Conservation (phyloP, 2,888 invertebrate genomes). For the Campoletis raptor region DNA sequence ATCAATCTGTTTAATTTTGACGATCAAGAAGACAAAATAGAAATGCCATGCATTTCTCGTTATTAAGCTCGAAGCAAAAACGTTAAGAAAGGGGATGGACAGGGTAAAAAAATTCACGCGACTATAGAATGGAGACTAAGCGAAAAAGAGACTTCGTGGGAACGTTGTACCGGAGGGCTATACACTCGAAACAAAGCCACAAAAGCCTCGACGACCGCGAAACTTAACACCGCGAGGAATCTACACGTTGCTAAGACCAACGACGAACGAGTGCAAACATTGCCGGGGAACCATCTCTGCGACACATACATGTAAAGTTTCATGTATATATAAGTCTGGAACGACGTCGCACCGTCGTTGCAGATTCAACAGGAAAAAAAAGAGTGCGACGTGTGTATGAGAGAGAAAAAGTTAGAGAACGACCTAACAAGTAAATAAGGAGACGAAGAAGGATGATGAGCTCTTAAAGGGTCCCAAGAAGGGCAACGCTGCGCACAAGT, state of each 20-base stretch:
- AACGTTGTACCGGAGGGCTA: constrained; percentile 73
- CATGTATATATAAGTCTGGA: constrained; percentile 21
- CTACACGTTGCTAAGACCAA: constrained; percentile 62
- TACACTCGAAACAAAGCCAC: constrained; percentile 81
- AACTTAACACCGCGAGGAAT: constrained; percentile 81
- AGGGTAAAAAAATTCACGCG: constrained; percentile 40
- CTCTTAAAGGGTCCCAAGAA: constrained; percentile 53
- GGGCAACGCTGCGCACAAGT: constrained; percentile 38
- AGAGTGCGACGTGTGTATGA: constrained; percentile 20
- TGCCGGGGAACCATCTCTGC: constrained; percentile 36
- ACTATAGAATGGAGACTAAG: constrained; percentile 58
- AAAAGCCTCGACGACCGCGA: constrained; percentile 80
- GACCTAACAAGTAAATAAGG: constrained; percentile 59
- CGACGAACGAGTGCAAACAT: constrained; percentile 61
- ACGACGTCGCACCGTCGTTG: constrained; percentile 45
- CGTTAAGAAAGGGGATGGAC: constrained; percentile 12
- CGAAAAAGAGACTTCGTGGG: constrained; percentile 75
- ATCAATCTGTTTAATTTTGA: constrained; percentile 11
- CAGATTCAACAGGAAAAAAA: constrained; percentile 37
- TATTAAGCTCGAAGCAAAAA: background rate
- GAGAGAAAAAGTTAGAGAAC: constrained; percentile 63
- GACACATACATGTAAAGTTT: constrained; percentile 14
- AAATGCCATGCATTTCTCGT: constrained; percentile 20
- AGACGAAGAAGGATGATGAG: constrained; percentile 64
- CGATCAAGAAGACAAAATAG: background rate